Evolutionary conservation across 2,113 vertebrate genomes (phyloP), one percentile per base, ranked within the genome.

Genomic region (Apteryx owenii): DNA sequence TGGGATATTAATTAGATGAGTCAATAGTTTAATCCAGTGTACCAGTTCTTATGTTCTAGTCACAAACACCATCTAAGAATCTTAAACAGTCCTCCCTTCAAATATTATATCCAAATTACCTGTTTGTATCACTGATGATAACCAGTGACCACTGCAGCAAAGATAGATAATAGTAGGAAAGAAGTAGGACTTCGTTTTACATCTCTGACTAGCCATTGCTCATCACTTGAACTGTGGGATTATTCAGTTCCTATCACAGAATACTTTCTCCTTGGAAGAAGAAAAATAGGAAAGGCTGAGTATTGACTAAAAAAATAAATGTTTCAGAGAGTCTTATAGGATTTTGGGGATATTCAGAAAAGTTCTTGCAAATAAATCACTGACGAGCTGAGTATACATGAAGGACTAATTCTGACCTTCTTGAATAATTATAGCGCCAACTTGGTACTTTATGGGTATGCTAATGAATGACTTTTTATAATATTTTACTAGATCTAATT

Each of bases 331-430:
- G 33, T 83, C 95, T 92, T 91, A 82, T 40, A 51, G 79, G 36
- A 70, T 90, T 73, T 92, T 92, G 86, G 78, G 69, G 79, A 66
- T 89, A 82, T 80, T 88, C 28, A 9, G 38, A 44, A 44, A 89
- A 73, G 28, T 81, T 91, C 85, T 90, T 80, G 82, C 94, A 95
- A 91, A 94, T 79, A 97, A 90, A 81, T 84, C 91, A 75, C 93
- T 94, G 88, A 91, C 80, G 77, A 93, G 72, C 75, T 78, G 77
- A 95, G 95, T 85, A 93, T 88, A 87, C 91, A 48, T 88, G 82
- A 91, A 94, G 82, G 81, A 88, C 92, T 96, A 96, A 95, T 93
- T 95, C 91, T 97, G 95, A 97, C 86, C 83, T 93, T 28, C 65
- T 88, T 95, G 91, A 95, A 81, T 90, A 95, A 96, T 80, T 91